Evolutionary conservation across 2,888 invertebrate genomes (phyloP).

Genomic region (Belgica antarctica): DNA sequence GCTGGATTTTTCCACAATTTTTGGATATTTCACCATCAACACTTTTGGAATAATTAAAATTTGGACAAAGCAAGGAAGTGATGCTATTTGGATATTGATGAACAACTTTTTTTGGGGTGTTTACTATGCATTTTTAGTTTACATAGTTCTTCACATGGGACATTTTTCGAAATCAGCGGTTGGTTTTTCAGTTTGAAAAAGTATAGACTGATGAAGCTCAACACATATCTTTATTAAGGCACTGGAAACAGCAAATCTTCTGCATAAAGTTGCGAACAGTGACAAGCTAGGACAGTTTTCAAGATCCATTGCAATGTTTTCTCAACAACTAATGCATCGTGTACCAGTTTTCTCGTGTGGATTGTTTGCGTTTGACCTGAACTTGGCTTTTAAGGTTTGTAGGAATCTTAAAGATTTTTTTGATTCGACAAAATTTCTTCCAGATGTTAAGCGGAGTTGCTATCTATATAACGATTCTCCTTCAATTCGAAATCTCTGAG

Average conservation of each 20-base stretch:
- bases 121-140: background rate
- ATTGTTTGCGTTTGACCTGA: background rate
- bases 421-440: too few species aligned
- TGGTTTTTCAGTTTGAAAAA: background rate
- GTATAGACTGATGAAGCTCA: too few species aligned
- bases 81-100: too few species aligned
- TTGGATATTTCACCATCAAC: background rate
- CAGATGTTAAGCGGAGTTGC: slow-evolving; percentile 8
- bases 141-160: background rate
- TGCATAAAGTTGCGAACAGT: background rate
- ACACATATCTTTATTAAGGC: background rate
- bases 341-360: background rate
- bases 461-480: slow-evolving; percentile 5
- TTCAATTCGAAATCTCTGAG: slow-evolving; percentile 29
- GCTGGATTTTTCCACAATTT: background rate
- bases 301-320: too few species aligned
- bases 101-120: background rate
- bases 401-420: too few species aligned
- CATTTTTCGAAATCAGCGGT: background rate
- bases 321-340: slow-evolving; percentile 1
- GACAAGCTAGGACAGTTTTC: background rate
- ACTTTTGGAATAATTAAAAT: background rate
- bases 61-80: too few species aligned
- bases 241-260: background rate
- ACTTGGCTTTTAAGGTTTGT: slow-evolving; percentile 12